Evolutionary conservation across 2,888 invertebrate species (phyloP).

Genomic region (Tetrapedia diversipes): DNA sequence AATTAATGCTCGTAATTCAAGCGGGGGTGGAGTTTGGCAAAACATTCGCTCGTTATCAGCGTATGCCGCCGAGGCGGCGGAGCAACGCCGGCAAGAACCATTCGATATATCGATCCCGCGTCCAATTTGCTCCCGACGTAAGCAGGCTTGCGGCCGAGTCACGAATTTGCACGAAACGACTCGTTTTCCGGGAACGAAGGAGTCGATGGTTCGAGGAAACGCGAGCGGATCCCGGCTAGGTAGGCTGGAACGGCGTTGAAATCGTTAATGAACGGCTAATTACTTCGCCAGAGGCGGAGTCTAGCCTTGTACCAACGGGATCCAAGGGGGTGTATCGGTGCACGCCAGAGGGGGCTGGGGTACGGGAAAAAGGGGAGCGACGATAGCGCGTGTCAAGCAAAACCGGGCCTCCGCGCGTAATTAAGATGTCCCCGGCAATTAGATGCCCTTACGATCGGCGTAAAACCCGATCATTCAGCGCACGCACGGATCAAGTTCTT

Average conservation of each 20-base stretch:
- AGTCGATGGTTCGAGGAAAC: conserved; percentile 9
- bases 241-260: conserved; percentile 1
- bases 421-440: conserved; percentile 74
- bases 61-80: conserved; percentile 76
- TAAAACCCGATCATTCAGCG: conserved; percentile 70
- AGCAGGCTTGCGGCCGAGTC: conserved; percentile 41
- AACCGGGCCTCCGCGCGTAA: conserved; percentile 60
- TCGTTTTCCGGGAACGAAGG: conserved; percentile 1
- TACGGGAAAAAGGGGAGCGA: neutral
- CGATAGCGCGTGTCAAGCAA: conserved; percentile 38
- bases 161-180: conserved; percentile 45
- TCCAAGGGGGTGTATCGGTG: conserved; percentile 2
- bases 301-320: conserved; percentile 31
- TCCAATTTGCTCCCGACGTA: conserved; percentile 38
- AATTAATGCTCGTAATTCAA: conserved; percentile 59
- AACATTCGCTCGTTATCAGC: conserved; percentile 77
- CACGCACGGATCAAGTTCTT: conserved; percentile 68
- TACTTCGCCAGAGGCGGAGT: conserved; percentile 35
- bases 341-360: neutral
- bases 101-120: conserved; percentile 79
- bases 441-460: conserved; percentile 64
- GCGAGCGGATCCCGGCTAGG: conserved; percentile 38
- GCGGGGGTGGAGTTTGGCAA: conserved; percentile 69
- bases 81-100: conserved; percentile 69
- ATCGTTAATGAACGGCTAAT: conserved; percentile 63